Evolutionary conservation across 2,797 vertebrate genomes (phyloP), one percentile per base, ranked within the genome.

Genomic region (Salmo trutta): DNA sequence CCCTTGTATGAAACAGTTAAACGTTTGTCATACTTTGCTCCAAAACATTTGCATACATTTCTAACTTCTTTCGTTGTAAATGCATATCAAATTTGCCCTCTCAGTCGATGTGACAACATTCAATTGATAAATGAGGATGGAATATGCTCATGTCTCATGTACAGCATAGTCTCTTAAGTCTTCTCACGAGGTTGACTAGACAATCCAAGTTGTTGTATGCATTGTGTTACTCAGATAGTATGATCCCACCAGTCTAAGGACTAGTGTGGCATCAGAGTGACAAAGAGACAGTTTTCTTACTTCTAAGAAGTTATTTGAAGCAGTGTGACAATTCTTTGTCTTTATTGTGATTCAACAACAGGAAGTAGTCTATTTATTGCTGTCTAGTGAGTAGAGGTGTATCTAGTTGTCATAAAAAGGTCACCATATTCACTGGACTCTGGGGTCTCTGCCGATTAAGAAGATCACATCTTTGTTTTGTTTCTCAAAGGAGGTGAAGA

Each of bases 401-500:
- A 75, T 70, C 65, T n/a, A 79, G 71, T 85, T 75, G 81, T 31
- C 64, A 78, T 84, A 83, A 80, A 88, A 89, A 89, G 88, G 82
- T 80, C 77, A 79, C 66, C 75, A 87, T 86, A 84, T 88, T 90
- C 84, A 84, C 85, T 80, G 81, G 70, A 89, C 86, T 81, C 62
- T 79, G 72, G 14, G 27, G n/a, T 17, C 69, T 21, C 10, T 52
- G 83, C 78, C 91, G 89, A 92, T 92, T 90, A 86, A 81, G 71
- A 83, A 78, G 83, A 85, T 86, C 72, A 77, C 84, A 76, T 84
- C 84, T 86, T 92, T 92, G 87, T 90, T 90, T 89, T 80, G 83
- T 77, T 82, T 84, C 89, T 90, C 80, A 90, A 86, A 90, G 81
- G 84, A 79, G 88, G 81, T 79, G 1, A 78, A 87, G 67, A 73